These are phyloP conservation scores for Resseliella maxima DNA, from an alignment of 2,888 invertebrate genomes.

Conservation along the genomic window DNA sequence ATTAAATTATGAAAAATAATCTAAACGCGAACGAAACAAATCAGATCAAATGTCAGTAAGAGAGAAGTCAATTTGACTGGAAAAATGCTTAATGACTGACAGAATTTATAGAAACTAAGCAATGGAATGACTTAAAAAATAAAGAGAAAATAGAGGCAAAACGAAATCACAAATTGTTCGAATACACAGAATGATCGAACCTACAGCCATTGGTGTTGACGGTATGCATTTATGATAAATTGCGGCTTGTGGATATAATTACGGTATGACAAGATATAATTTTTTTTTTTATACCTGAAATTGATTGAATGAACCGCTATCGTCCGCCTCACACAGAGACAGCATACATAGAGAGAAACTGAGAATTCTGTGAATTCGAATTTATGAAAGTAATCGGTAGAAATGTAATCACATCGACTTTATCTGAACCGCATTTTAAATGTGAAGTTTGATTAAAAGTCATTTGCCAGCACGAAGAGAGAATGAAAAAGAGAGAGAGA, in stretches of 20 bases:
- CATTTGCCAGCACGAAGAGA: too few relatives aligned
- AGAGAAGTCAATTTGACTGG: background rate
- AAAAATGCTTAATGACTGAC: too few relatives aligned
- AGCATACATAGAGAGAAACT: background rate
- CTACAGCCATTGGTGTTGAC: background rate
- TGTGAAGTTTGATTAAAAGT: background rate
- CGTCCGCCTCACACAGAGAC: background rate
- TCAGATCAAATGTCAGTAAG: conserved; percentile 46
- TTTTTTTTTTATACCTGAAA: too few relatives aligned
- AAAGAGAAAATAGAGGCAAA: too few relatives aligned
- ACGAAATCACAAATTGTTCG: background rate
- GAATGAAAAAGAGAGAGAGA: too few relatives aligned
- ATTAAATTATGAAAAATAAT: background rate
- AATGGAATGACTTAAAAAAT: too few relatives aligned
- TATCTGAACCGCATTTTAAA: background rate
- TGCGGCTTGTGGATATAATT: conserved; percentile 29
- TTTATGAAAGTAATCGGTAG: conserved; percentile 4
- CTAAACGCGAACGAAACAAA: background rate
- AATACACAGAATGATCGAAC: background rate
- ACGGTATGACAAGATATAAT: conserved; percentile 41
- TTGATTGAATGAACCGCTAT: conserved; percentile 15
- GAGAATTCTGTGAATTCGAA: background rate
- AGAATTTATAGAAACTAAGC: too few relatives aligned
- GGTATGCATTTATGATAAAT: conserved; percentile 24
- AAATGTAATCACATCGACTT: background rate